Percentiles rank a stretch among this genome's conserved stretches.
phyloP scores from a whole-genome alignment of 2,888 invertebrate genomes.

The Theodoxus fluviatilis region DNA sequence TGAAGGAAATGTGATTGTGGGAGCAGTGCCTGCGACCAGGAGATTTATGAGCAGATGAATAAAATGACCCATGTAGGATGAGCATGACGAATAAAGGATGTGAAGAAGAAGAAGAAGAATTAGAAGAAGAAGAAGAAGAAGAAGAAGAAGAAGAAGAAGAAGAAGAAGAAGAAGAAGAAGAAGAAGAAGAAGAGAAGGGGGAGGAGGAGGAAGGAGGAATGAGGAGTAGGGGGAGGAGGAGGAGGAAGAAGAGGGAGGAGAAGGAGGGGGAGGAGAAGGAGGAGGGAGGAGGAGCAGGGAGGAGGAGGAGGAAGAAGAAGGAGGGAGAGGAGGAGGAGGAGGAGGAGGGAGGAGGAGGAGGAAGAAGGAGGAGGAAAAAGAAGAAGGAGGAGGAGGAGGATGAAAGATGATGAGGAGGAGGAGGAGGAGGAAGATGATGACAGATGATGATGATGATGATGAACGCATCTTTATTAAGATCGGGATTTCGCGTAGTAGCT shows the following conservation, averaged over 20 bases:
- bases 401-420: neutral
- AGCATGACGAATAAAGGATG: neutral
- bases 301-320: neutral
- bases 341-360: neutral
- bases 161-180: neutral
- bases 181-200: neutral
- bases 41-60: too few relatives aligned
- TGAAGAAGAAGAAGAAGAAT: neutral
- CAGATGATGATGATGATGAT: neutral
- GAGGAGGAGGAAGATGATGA: neutral
- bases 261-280: neutral
- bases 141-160: conserved; percentile 2
- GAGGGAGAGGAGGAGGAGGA: neutral
- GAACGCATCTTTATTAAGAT: neutral
- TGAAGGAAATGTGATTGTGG: too few relatives aligned
- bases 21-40: too few relatives aligned
- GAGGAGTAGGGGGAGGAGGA: conserved; percentile 4
- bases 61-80: neutral
- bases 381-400: neutral
- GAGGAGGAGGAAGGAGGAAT: neutral
- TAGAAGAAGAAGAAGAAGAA: neutral
- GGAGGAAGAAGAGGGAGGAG: neutral
- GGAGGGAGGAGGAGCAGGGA: neutral
- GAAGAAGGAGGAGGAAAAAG: neutral
- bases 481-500: too few relatives aligned